These are phyloP conservation scores for Craniophora ligustri DNA, from an alignment of 2,888 invertebrate species.

Conservation along the genomic window DNA sequence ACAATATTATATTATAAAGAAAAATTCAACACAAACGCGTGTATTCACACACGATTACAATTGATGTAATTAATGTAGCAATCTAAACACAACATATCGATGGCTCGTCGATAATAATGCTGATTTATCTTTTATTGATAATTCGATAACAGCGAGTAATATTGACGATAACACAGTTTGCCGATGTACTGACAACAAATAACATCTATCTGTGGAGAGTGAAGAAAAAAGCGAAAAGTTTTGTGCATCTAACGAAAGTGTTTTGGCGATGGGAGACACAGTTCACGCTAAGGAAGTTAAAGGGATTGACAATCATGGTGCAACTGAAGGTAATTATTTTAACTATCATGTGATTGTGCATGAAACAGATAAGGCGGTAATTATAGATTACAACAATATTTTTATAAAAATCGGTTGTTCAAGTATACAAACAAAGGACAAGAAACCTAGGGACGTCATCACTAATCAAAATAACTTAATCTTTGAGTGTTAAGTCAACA, in stretches of 20 bases:
- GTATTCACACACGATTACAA: conserved; percentile 10
- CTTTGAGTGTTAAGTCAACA: background rate
- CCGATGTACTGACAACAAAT: conserved; percentile 67
- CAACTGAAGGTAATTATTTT: conserved; percentile 68
- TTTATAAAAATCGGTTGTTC: conserved; percentile 7
- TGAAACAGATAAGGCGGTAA: conserved; percentile 13
- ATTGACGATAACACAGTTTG: conserved; percentile 68
- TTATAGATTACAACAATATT: background rate
- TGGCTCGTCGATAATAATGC: conserved; percentile 59
- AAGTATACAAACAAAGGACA: conserved; percentile 19
- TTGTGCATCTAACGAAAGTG: background rate
- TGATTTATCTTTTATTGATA: conserved; percentile 71
- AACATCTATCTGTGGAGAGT: conserved; percentile 56
- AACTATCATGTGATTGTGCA: conserved; percentile 1
- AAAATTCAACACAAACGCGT: conserved; percentile 4
- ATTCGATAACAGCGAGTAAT: conserved; percentile 64
- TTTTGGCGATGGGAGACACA: conserved; percentile 50
- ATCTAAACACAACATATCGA: conserved; percentile 51
- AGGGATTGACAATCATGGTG: conserved; percentile 72
- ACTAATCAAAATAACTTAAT: background rate
- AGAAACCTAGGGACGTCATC: background rate
- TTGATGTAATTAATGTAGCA: conserved; percentile 41
- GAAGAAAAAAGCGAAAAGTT: conserved; percentile 16
- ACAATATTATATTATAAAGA: background rate
- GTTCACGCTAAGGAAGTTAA: conserved; percentile 30